These are phyloP conservation scores for Balaenoptera acutorostrata DNA, from an alignment of 2,113 vertebrate species.

Conservation along the genomic window DNA sequence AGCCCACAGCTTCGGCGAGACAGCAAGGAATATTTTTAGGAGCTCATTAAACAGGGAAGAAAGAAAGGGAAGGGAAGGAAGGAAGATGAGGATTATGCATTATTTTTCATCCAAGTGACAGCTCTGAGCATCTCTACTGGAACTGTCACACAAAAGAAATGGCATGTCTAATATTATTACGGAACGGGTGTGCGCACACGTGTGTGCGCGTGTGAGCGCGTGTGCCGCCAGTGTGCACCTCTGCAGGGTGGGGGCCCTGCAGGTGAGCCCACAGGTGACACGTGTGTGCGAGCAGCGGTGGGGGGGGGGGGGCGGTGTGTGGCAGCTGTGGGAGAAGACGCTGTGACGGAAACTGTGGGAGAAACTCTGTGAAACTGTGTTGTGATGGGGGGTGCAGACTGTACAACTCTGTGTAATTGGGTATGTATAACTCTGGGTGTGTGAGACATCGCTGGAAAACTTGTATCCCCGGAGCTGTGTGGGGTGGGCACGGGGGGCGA, in stretches of 20 bases:
- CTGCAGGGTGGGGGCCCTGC: background rate
- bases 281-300: rapidly evolving
- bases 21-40: slow-evolving; percentile 80
- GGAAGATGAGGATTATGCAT: slow-evolving; percentile 75
- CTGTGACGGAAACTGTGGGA: background rate
- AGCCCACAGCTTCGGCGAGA: slow-evolving; percentile 73
- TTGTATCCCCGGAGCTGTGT: background rate
- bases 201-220: background rate
- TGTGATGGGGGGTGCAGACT: slow-evolving; percentile 37
- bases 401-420: slow-evolving; percentile 50
- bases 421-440: slow-evolving; percentile 13
- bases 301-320: background rate
- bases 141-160: slow-evolving; percentile 76
- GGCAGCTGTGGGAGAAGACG: rapidly evolving
- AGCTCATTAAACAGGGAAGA: slow-evolving; percentile 81
- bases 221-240: background rate
- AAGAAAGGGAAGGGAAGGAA: slow-evolving; percentile 76
- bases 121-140: slow-evolving; percentile 73
- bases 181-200: background rate
- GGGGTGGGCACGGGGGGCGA: background rate
- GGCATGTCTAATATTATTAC: slow-evolving; percentile 75
- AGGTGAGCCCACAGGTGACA: background rate
- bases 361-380: background rate
- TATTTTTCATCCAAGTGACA: slow-evolving; percentile 81
- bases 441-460: background rate